These are phyloP conservation scores for Drosophila paranaensis DNA, from an alignment of 2,888 invertebrate genomes.

Conservation along the genomic window DNA sequence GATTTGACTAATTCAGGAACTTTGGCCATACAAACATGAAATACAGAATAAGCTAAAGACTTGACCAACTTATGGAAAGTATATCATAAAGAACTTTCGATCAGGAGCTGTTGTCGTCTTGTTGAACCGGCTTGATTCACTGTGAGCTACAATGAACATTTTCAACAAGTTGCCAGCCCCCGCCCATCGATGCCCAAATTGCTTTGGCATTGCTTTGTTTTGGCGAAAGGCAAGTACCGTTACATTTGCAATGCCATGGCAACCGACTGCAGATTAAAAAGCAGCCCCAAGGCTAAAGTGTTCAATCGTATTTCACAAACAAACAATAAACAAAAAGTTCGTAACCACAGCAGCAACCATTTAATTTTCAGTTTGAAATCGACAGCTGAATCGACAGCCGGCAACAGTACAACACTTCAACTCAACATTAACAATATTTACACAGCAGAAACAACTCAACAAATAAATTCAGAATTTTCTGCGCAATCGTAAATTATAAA, in stretches of 20 bases:
- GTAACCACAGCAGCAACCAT: slow-evolving; percentile 73
- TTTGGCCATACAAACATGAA: not conserved
- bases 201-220: not conserved
- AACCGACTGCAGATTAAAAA: slow-evolving; percentile 33
- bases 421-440: slow-evolving; percentile 24
- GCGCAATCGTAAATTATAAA: slow-evolving; percentile 11
- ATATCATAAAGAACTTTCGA: not conserved
- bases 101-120: not conserved
- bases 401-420: slow-evolving; percentile 23
- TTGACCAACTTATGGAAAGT: not conserved
- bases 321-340: slow-evolving; percentile 61
- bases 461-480: slow-evolving; percentile 18
- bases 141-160: not conserved
- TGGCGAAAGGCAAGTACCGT: slow-evolving; percentile 15
- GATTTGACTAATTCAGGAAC: not conserved
- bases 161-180: not conserved
- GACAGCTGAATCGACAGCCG: slow-evolving; percentile 39
- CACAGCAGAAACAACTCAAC: slow-evolving; percentile 14
- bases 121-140: not conserved
- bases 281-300: slow-evolving; percentile 24
- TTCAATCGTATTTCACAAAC: slow-evolving; percentile 34
- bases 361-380: slow-evolving; percentile 64
- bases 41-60: not conserved
- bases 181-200: not conserved
- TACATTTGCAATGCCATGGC: slow-evolving; percentile 46